Evolutionary conservation across 2,888 invertebrate species (phyloP), one percentile per base, ranked within the genome.

Genomic region (Papilio elwesi): DNA sequence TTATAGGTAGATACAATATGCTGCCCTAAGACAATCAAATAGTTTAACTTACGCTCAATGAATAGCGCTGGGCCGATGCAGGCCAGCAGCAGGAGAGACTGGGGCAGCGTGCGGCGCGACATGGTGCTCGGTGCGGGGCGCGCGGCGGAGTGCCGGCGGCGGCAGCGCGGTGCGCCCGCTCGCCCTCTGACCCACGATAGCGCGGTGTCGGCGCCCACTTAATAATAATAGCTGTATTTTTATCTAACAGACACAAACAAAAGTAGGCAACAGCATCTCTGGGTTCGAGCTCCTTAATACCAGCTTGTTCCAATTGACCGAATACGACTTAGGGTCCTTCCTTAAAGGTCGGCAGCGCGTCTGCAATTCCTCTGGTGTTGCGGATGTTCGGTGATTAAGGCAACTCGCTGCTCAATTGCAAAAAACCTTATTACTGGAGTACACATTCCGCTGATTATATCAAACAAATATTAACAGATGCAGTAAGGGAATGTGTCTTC

Each of bases 41-140:
- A 43, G 43, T 43, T 26, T 26, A 48, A 88, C 89, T 88, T 81
- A 89, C 89, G 80, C 51, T 87, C 85, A 13, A 82, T 77, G 59
- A 83, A 80, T 10, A 77, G 78, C 0, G 85, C 87, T 55, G 80
- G 66, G 74, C 38, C n/a, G 8, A 36, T 38, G n/a, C 38, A 59
- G 38, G 38, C 38, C 38, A 59, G 38, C 59, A 59, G 59, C 38
- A 59, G 59, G 38, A 59, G 57, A 12, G 13, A 26, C 26, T 26
- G 26, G 26, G 26, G 36, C n/a, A 38, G 38, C 38, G n/a, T 13
- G n/a, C n/a, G 57, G 7, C n/a, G 52, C n/a, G 59, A 59, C 59
- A 59, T 59, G 59, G 13, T 13, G 26, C 26, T 26, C 2, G 26
- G 26, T 43, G 38, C 0, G 38, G 36, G 38, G 38, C n/a, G 59